These are phyloP conservation scores for Carettochelys insculpta DNA, from an alignment of 2,113 vertebrate genomes.

Conservation along the genomic window DNA sequence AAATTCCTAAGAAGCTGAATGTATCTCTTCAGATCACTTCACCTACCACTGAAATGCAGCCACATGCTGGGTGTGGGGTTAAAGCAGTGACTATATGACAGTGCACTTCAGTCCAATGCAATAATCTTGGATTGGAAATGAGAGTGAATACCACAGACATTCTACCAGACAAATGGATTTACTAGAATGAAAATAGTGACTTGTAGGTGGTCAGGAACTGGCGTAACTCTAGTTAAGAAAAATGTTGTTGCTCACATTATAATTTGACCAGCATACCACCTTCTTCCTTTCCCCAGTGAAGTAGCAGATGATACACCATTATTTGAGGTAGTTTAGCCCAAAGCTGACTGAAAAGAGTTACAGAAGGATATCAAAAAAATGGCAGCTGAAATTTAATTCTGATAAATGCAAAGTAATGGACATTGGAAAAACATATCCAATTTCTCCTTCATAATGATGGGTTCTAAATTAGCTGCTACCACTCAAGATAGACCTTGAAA, in stretches of 20 bases:
- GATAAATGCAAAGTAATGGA: neutral
- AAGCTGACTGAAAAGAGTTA: neutral
- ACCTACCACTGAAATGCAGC: neutral
- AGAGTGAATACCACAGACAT: neutral
- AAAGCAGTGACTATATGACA: neutral
- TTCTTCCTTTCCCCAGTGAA: neutral
- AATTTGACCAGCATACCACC: neutral
- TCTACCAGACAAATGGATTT: slow-evolving; percentile 31
- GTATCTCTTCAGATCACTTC: neutral
- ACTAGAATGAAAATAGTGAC: slow-evolving; percentile 3
- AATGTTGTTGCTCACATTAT: slow-evolving; percentile 20
- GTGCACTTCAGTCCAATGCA: neutral
- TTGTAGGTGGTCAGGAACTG: neutral
- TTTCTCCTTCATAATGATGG: neutral
- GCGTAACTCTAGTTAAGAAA: neutral
- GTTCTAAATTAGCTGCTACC: neutral
- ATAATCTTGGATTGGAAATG: neutral
- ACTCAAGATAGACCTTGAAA: neutral
- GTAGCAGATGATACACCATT: neutral
- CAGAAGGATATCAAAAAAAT: neutral
- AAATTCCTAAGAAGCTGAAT: neutral
- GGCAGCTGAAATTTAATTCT: neutral
- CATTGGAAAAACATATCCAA: neutral
- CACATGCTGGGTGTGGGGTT: neutral
- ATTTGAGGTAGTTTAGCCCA: neutral